Conservation (phyloP, 2,888 invertebrate species). For the Meliscaeva auricollis region DNA sequence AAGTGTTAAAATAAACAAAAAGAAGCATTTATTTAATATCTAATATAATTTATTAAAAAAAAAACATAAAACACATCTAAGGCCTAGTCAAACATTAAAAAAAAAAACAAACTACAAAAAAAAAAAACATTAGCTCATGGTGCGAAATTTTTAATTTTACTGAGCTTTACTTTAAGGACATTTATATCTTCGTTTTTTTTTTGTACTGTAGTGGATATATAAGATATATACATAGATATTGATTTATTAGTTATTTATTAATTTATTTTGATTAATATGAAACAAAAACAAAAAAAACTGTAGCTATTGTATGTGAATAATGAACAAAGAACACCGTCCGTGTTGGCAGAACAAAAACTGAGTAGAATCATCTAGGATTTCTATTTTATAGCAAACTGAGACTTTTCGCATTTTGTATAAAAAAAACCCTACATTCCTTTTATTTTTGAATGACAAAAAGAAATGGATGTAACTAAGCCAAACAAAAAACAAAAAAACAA, state of each 20-base stretch:
- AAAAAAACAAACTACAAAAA: neutral
- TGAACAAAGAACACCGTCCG: constrained; percentile 69
- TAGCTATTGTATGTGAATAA: constrained; percentile 73
- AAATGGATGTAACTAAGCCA: constrained; percentile 41
- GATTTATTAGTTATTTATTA: constrained; percentile 61
- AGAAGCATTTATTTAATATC: constrained; percentile 55
- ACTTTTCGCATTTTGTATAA: constrained; percentile 29
- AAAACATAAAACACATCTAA: constrained; percentile 32
- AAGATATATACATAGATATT: constrained; percentile 40
- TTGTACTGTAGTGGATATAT: constrained; percentile 64
- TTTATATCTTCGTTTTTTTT: constrained; percentile 43
- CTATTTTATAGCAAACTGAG: constrained; percentile 46
- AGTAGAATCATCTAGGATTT: constrained; percentile 41
- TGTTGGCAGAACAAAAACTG: constrained; percentile 70
- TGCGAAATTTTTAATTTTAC: constrained; percentile 33
- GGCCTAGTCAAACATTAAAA: constrained; percentile 55
- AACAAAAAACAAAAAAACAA: constrained; percentile 39
- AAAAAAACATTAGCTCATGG: constrained; percentile 31
- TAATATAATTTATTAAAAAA: constrained; percentile 5
- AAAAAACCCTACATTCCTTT: constrained; percentile 14
- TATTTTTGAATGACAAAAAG: constrained; percentile 28
- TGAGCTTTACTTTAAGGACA: constrained; percentile 28
- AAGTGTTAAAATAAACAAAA: constrained; percentile 13
- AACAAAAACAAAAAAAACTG: constrained; percentile 6
- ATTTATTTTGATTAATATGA: constrained; percentile 59